Evolutionary conservation across 2,797 vertebrate species (phyloP), one percentile per base, ranked within the genome.

Genomic region (Bryconaethiops microstoma): DNA sequence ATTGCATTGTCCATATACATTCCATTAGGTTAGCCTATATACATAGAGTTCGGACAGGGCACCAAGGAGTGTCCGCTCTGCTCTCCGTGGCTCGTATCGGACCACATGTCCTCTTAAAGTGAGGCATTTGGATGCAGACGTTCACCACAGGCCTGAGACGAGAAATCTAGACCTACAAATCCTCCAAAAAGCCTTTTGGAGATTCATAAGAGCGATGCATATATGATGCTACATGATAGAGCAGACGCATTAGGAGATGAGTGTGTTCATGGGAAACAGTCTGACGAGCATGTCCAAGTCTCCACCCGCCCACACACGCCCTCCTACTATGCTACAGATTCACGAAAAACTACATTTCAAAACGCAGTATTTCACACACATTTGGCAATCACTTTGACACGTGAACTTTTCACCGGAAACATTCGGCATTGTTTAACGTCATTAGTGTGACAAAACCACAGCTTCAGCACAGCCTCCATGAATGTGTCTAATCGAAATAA

Each of bases 161-260:
- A 76, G 64, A 77, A 85, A 85, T 78, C 57, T 68, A 82, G 74
- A 83, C 64, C 42, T 19, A 12, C 6, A 68, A 73, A 77, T 14
- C 52, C 76, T 73, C 60, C 25, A 35, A 55, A 62, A 78, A 63
- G 39, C 60, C 70, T 42, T 83, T 64, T 72, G 69, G 83, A 71
- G 70, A 71, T 76, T 78, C 60, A 57, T 78, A 83, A 81, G 79
- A 81, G 50, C 23, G 40, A 77, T 72, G 77, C 74, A 83, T 85
- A 80, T 65, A 80, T 78, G 74, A 82, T 62, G 77, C 83, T 87
- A 85, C 82, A 75, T 79, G 74, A 77, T 55, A 74, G 42, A 77
- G 79, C 52, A 82, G 81, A 85, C 54, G 25, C 67, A 64, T 74
- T 77, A 50, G 76, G 70, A 72, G 71, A 77, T 23, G 54, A 29